These are phyloP conservation scores for Tridacna crocea DNA, from an alignment of 2,888 invertebrate species.

Conservation along the genomic window DNA sequence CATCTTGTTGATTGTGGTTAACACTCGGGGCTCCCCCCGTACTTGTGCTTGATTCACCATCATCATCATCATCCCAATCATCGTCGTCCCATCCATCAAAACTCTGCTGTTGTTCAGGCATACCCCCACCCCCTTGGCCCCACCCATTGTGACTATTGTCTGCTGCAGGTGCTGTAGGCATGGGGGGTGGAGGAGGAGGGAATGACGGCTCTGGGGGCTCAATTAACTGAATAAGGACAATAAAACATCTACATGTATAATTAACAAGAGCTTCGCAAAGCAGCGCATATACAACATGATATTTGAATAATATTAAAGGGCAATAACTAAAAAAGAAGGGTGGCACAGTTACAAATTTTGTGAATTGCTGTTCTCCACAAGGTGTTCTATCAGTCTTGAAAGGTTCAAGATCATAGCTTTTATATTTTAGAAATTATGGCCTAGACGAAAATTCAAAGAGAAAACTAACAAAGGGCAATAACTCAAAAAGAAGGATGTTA, in stretches of 20 bases:
- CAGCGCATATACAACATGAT: too few species aligned
- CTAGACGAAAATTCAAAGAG: too few species aligned
- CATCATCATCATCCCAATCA: constrained; percentile 87
- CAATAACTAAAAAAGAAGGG: too few species aligned
- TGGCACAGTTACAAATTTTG: too few species aligned
- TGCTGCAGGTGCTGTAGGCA: constrained; percentile 56
- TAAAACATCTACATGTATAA: neutral
- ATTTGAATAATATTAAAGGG: too few species aligned
- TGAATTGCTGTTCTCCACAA: too few species aligned
- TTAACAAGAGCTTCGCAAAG: too few species aligned
- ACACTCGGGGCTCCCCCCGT: constrained; percentile 57
- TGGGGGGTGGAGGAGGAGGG: constrained; percentile 81
- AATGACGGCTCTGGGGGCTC: constrained; percentile 82
- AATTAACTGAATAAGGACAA: constrained; percentile 63
- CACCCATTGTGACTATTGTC: constrained; percentile 38
- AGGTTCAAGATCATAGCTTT: too few species aligned
- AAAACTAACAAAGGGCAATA: too few species aligned
- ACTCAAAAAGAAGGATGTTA: too few species aligned
- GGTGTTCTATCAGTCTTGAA: too few species aligned
- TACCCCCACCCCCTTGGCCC: constrained; percentile 32
- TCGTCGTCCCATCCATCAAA: constrained; percentile 95
- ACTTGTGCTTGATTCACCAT: constrained; percentile 73
- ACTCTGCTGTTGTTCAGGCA: constrained; percentile 63
- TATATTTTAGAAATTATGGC: too few species aligned
- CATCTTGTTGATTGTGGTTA: constrained; percentile 17